Percentiles rank a stretch among this genome's conserved stretches.
Evolutionary conservation across 2,113 vertebrate species (phyloP).

Genomic region (Macroglossus sobrinus): DNA sequence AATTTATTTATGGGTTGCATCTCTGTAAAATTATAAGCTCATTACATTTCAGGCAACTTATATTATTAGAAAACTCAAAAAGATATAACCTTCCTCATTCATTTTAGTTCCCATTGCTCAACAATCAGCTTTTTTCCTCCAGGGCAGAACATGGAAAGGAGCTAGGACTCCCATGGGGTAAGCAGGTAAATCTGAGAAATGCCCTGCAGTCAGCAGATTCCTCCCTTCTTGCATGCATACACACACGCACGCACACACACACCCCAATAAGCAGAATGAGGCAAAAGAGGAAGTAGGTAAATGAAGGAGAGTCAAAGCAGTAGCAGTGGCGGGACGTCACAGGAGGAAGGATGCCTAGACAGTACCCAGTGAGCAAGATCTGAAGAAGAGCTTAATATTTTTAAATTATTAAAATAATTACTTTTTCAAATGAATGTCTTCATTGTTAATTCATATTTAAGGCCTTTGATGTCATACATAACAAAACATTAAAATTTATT

Average conservation of each 20-base stretch:
- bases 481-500: not conserved
- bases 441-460: not conserved
- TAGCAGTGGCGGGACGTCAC: not conserved
- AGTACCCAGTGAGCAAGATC: not conserved
- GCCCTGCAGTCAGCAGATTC: not conserved
- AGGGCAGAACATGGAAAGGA: not conserved
- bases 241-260: not conserved
- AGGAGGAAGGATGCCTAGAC: not conserved
- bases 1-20: not conserved
- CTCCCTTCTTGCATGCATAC: not conserved
- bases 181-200: not conserved
- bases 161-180: not conserved
- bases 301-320: not conserved
- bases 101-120: not conserved
- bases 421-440: not conserved
- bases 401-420: constrained; percentile 40
- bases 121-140: not conserved
- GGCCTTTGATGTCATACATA: not conserved
- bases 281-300: not conserved
- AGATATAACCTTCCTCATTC: not conserved
- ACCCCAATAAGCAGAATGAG: not conserved
- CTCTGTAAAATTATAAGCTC: not conserved
- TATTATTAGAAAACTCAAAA: not conserved
- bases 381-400: not conserved
- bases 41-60: not conserved